A percentile compares a stretch with the other conserved stretches of the same genome.
Conservation (phyloP, 37 sponge, comb jelly and placozoan genomes). For the Bolinopsis microptera region DNA sequence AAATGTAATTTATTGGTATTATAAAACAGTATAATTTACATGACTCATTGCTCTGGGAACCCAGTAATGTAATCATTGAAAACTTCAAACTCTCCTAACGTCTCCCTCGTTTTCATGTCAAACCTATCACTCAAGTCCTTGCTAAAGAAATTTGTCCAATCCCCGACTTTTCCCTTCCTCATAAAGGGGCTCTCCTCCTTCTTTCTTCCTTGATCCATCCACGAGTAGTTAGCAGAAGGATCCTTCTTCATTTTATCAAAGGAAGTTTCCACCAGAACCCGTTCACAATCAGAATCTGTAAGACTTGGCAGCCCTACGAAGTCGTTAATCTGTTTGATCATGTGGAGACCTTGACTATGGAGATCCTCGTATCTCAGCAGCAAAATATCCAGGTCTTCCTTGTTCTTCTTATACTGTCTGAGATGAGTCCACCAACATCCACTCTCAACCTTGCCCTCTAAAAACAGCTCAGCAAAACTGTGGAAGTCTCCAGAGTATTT, state of each 20-base stretch:
- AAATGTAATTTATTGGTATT: neutral
- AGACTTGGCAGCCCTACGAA: neutral
- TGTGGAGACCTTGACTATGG: neutral
- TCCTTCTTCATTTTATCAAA: neutral
- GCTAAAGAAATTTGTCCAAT: slow-evolving; percentile 39
- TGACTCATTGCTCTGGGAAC: neutral
- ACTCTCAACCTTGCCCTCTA: slow-evolving; percentile 60
- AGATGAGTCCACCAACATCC: slow-evolving; percentile 44
- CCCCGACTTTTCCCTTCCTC: slow-evolving; percentile 48
- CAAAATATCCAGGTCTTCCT: neutral
- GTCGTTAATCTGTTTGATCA: neutral
- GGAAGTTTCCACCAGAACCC: neutral
- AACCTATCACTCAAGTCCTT: neutral
- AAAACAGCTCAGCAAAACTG: slow-evolving; percentile 58
- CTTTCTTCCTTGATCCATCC: slow-evolving; percentile 9
- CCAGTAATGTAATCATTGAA: neutral
- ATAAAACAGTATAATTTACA: neutral
- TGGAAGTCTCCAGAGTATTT: slow-evolving; percentile 39
- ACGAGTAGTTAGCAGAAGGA: slow-evolving; percentile 26
- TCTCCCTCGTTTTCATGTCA: neutral
- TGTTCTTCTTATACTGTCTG: slow-evolving; percentile 11
- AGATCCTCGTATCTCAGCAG: neutral
- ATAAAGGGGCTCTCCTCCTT: slow-evolving; percentile 13
- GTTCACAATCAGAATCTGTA: neutral
- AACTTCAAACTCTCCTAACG: slow-evolving; percentile 11